These are phyloP conservation scores for Psococerastis gibbosa DNA, from an alignment of 2,888 invertebrate species.

Conservation along the genomic window DNA sequence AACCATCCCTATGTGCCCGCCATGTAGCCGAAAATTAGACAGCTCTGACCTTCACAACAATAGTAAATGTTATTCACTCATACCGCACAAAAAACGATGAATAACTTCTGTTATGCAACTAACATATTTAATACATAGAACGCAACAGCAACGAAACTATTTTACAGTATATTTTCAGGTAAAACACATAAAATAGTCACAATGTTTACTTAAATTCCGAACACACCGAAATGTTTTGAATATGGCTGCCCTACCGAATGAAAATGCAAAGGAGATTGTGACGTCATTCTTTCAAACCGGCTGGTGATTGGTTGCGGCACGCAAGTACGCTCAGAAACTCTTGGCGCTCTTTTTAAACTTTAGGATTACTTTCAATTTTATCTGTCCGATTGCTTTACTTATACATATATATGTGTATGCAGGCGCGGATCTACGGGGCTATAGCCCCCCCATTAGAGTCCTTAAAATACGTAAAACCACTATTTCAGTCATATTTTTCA, in stretches of 20 bases:
- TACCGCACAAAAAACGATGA: background rate
- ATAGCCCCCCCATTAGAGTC: too few species aligned
- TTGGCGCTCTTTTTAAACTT: too few species aligned
- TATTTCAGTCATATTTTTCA: too few species aligned
- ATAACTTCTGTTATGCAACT: too few species aligned
- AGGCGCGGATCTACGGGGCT: too few species aligned
- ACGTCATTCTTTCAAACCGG: background rate
- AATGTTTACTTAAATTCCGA: conserved; percentile 7
- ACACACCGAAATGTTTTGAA: conserved; percentile 9
- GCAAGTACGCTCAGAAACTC: background rate
- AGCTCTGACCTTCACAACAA: background rate
- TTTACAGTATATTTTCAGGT: background rate
- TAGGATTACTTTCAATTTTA: too few species aligned
- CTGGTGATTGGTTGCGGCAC: background rate
- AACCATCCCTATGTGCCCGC: background rate
- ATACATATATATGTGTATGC: too few species aligned
- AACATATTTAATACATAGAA: too few species aligned
- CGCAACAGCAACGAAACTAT: too few species aligned
- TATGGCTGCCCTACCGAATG: conserved; percentile 7
- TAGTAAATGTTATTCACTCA: background rate
- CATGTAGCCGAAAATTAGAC: background rate
- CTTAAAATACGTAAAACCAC: too few species aligned
- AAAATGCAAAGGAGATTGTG: conserved; percentile 7
- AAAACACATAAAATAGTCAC: background rate
- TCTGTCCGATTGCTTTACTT: too few species aligned